Evolutionary conservation across 30 jellyfish, hydroid and myxozoan genomes (phyloP).

Genomic region (Nemopilema nomurai): DNA sequence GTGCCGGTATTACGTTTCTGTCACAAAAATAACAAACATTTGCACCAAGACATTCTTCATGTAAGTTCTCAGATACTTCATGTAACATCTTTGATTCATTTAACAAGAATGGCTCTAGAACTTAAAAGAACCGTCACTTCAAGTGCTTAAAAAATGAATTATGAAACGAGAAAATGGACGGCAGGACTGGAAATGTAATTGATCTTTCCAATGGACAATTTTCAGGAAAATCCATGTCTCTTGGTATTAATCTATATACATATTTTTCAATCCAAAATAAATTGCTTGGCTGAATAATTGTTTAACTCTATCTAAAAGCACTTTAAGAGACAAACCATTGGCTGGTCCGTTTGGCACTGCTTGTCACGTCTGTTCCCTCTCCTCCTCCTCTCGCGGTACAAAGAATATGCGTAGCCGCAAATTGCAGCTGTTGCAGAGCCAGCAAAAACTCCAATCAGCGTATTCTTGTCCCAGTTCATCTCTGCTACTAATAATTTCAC

Average conservation of each 20-base stretch:
- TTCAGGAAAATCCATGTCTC: too few species aligned
- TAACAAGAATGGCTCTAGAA: too few species aligned
- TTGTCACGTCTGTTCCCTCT: neutral
- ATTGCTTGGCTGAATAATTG: neutral
- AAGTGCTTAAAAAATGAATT: too few species aligned
- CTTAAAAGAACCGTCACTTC: too few species aligned
- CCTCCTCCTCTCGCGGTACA: neutral
- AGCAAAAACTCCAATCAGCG: neutral
- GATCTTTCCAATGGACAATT: too few species aligned
- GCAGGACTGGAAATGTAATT: too few species aligned
- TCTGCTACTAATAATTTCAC: too few species aligned
- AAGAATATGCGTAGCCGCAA: neutral
- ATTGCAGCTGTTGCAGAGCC: neutral
- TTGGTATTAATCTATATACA: too few species aligned
- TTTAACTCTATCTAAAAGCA: too few species aligned
- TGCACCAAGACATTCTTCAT: neutral
- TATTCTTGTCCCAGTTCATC: neutral
- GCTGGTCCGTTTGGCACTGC: neutral
- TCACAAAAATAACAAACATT: neutral
- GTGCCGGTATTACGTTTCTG: neutral
- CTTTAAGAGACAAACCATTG: neutral
- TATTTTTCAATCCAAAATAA: neutral
- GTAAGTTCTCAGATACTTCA: neutral
- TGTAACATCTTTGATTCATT: too few species aligned
- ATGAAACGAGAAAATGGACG: too few species aligned